Evolutionary conservation across 1,140 invertebrate genomes (phyloP), one percentile per base, ranked within the genome.

Genomic region (Scaptomyza hsui): DNA sequence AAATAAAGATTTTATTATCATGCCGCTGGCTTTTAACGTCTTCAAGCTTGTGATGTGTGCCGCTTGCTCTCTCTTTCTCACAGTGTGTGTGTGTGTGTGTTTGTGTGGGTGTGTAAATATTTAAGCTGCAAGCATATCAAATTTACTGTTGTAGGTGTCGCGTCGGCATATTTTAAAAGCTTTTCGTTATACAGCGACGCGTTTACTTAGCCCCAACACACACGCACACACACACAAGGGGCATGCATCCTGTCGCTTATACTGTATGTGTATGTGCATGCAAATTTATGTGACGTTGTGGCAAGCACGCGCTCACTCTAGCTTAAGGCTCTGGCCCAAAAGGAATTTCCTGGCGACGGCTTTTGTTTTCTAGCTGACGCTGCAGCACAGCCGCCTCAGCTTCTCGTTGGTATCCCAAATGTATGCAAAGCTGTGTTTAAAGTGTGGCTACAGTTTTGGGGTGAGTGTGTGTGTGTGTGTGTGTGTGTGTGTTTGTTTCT

Each of bases 141-240:
- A 89, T 89, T 75, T 85, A 89, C 85, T 77, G 76, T 76, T 70
- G 60, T 70, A 89, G 88, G 88, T 89, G 88, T 90, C 82, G 88
- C 88, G 88, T 89, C 88, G 88, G 88, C 88, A 89, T 89, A 89
- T 89, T 89, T 90, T 90, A 90, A 90, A 90, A 89, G 88, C 88
- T 80, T 88, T 90, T 89, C 76, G 75, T 86, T 89, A 79, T 70
- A 81, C 73, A 68, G 62, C 32, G 24, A 55, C 49, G 63, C 81
- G 82, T 86, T 86, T 86, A 86, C 82, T 86, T 81, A 88, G 70
- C 78, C 10, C 12, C 10, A 12, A 24, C 12, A 37, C 26, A 29
- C 26, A 29, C 26, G 9, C 7, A 29, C 26, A 29, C 32, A 75
- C 74, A 60, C 32, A 72, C 51, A 45, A 48, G 15, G 15, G 6